phyloP scores from a whole-genome alignment of 2,797 vertebrate genomes.

The Alectoris magna region DNA sequence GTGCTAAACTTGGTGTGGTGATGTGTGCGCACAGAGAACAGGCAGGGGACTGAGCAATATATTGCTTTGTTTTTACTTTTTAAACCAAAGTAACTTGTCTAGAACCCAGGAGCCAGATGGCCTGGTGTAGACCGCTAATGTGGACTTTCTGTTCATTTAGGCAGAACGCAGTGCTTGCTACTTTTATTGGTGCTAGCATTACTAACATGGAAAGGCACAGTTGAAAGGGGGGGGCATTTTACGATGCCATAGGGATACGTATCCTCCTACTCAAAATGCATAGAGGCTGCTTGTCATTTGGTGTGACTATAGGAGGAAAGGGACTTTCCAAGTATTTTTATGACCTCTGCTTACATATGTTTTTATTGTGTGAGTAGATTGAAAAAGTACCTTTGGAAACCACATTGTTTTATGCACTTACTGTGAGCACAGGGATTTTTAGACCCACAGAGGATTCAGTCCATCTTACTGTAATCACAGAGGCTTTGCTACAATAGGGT shows the following conservation, averaged over 20 bases:
- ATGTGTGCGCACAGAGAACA: neutral
- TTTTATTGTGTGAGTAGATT: neutral
- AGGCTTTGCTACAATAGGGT: neutral
- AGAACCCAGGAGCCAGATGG: neutral
- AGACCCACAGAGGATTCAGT: fast-evolving
- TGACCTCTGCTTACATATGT: neutral
- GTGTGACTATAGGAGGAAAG: neutral
- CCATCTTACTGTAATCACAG: neutral
- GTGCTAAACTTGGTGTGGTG: neutral
- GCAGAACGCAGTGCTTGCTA: neutral
- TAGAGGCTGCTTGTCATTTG: neutral
- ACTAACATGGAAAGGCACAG: neutral
- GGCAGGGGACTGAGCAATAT: neutral
- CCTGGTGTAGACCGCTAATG: neutral
- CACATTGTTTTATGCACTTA: neutral
- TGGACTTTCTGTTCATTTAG: neutral
- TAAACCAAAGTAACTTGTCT: neutral
- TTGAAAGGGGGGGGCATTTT: neutral
- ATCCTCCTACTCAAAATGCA: neutral
- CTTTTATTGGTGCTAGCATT: neutral
- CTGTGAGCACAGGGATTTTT: neutral
- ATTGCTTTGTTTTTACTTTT: neutral
- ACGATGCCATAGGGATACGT: neutral
- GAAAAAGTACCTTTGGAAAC: neutral
- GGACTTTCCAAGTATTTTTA: neutral